Evolutionary conservation across 2,888 invertebrate genomes (phyloP), one percentile per base, ranked within the genome.

Genomic region (Agrotis puta): DNA sequence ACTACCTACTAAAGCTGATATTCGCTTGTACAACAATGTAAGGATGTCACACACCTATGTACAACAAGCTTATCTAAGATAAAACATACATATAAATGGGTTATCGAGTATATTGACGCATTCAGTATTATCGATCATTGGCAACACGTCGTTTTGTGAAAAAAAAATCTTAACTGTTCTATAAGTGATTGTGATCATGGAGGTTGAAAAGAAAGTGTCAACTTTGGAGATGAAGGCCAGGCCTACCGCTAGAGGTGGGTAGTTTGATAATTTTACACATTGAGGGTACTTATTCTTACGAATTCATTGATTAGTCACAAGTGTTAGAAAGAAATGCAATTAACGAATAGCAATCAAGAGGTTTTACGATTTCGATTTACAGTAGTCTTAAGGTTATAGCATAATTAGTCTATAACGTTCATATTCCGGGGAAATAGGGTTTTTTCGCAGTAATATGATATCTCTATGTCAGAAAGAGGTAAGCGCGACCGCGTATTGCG

Each of bases 91-190:
- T 87, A 90, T 86, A 88, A 86, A 84, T 88, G 64, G 82, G 90
- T 87, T 94, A 94, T 94, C 93, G 71, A 79, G 39, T 56, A 56
- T 90, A 92, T 94, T 94, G 94, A 95, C 94, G 94, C 94, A 94
- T 92, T 92, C 77, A 85, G 86, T 87, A 69, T 24, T 87, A 92
- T 93, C 90, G 89, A 90, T 87, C 54, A 79, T 76, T 71, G 68
- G 63, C 64, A 20, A 53, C 57, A 68, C 74, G 65, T 74, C 61
- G 74, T 70, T 70, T 16, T 14, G 70, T 77, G 24, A 61, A 22
- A 50, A 18, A 7, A 39, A 39, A 39, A 11, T 20, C 24, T 43
- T 24, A 66, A 70, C 11, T 58, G 50, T 64, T 72, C 22, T 22
- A 2, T 18, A 18, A 63, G 81, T 80, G 81, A 56, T 45, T 88